Conservation (phyloP, 2,797 vertebrate species). For the Percopsis omiscomaycus region DNA sequence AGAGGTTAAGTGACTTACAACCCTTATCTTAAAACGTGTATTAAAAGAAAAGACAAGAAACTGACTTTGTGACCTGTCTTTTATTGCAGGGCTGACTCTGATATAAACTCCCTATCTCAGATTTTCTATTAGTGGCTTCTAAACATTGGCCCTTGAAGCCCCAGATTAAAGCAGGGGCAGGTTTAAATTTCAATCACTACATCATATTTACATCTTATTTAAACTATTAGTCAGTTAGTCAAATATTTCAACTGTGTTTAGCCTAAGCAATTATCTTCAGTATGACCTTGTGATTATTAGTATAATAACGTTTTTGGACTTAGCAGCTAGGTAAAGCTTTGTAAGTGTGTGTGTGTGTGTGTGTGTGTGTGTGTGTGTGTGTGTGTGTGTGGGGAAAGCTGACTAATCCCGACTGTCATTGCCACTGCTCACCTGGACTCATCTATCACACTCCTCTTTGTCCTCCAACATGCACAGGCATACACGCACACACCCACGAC, state of each 20-base stretch:
- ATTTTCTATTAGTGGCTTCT: too few relatives aligned
- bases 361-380: constrained; percentile 5
- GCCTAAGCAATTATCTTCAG: too few relatives aligned
- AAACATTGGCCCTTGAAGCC: too few relatives aligned
- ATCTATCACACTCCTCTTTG: constrained; percentile 54
- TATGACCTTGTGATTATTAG: not conserved
- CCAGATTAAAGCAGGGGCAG: too few relatives aligned
- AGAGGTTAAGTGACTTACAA: not conserved
- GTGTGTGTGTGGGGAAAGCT: constrained; percentile 20
- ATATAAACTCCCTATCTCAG: not conserved
- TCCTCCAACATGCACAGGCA: constrained; percentile 34
- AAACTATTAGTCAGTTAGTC: too few relatives aligned
- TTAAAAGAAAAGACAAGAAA: not conserved
- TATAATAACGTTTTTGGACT: constrained; percentile 37
- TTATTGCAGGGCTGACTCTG: not conserved
- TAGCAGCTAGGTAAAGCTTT: constrained; percentile 4
- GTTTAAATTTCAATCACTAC: too few relatives aligned
- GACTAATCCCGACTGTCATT: constrained; percentile 42
- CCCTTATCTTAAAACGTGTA: not conserved
- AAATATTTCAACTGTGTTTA: too few relatives aligned
- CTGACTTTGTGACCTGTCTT: not conserved
- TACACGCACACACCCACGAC: constrained; percentile 13
- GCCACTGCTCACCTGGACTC: constrained; percentile 42
- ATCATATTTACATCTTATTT: too few relatives aligned
- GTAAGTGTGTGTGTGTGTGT: constrained; percentile 9